A percentile compares a stretch with the other conserved stretches of the same genome.
phyloP scores from a whole-genome alignment of 2,797 vertebrate species.

The Silurus lanzhouensis region DNA sequence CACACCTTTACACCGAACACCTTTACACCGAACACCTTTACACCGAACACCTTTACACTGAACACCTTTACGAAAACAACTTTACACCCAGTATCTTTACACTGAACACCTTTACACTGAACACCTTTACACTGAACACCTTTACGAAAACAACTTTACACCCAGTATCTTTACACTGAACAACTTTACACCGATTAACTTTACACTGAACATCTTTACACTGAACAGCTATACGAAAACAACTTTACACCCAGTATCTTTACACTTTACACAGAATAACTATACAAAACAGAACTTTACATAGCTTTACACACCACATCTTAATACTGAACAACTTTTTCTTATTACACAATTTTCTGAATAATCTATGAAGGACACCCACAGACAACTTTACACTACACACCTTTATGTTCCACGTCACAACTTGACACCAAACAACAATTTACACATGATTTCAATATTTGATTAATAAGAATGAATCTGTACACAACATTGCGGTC shows the following conservation, averaged over 20 bases:
- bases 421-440: background rate
- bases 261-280: background rate
- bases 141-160: background rate
- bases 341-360: background rate
- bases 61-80: too few relatives aligned
- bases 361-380: too few relatives aligned
- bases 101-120: background rate
- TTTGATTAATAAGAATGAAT: background rate
- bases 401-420: background rate
- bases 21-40: background rate
- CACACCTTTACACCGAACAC: too few relatives aligned
- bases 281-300: background rate
- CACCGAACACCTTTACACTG: too few relatives aligned
- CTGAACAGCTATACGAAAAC: background rate
- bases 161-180: too few relatives aligned
- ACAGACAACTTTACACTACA: background rate
- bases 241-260: background rate
- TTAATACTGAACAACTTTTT: background rate
- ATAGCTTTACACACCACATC: background rate
- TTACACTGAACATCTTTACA: background rate
- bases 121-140: background rate
- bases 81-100: background rate
- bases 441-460: background rate
- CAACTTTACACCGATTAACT: too few relatives aligned
- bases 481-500: background rate